Percentiles rank a stretch among this genome's conserved stretches.
Evolutionary conservation across 2,113 vertebrate genomes (phyloP).

Genomic region (Uria lomvia): DNA sequence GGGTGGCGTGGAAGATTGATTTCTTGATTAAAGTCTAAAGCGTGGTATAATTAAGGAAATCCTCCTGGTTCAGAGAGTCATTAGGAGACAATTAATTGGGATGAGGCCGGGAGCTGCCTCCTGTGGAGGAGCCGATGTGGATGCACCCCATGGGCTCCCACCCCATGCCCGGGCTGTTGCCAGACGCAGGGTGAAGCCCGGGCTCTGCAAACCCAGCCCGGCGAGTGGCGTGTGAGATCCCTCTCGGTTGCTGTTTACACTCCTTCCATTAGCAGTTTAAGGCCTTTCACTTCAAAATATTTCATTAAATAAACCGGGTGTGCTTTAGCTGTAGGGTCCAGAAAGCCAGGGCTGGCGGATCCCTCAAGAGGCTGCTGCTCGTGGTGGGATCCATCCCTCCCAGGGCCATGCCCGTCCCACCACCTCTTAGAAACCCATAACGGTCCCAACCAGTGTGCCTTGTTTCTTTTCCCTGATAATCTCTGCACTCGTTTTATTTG

Average conservation of each 20-base stretch:
- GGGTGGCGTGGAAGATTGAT: background rate
- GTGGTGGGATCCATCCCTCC: background rate
- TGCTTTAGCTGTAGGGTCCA: background rate
- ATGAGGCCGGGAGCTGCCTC: background rate
- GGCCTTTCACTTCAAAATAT: background rate
- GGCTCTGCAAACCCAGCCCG: background rate
- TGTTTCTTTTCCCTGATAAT: background rate
- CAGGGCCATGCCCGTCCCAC: fast-evolving
- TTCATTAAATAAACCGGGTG: fast-evolving
- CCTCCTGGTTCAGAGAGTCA: conserved; percentile 2
- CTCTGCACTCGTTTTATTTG: background rate
- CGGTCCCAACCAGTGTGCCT: fast-evolving
- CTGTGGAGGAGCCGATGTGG: background rate
- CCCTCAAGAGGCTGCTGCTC: background rate
- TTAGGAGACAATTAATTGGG: conserved; percentile 53
- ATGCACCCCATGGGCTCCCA: background rate
- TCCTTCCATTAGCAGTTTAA: background rate
- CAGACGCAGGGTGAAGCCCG: fast-evolving
- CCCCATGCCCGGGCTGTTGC: fast-evolving
- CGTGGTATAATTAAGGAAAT: conserved; percentile 61
- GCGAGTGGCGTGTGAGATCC: fast-evolving
- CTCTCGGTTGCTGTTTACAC: fast-evolving
- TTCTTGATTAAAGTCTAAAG: conserved; percentile 60
- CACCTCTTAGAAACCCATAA: fast-evolving
- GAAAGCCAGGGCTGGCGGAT: background rate